Percentiles rank a stretch among this genome's conserved stretches.
phyloP scores from a whole-genome alignment of 1,140 invertebrate genomes.

The Dendroctonus valens region DNA sequence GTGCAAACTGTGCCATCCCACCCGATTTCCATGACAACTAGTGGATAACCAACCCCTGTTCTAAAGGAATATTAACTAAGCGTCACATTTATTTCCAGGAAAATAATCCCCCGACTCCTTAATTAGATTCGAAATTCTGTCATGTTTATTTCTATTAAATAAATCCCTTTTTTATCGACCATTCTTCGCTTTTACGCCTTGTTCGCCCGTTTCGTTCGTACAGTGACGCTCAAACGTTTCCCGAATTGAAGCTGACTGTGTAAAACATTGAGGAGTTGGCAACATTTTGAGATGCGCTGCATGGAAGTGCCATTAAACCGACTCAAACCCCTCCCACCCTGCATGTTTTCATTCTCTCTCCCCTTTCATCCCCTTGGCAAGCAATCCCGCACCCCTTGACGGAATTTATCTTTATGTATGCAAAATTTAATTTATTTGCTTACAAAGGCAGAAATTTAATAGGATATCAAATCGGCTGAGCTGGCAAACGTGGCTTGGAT shows the following conservation, averaged over 20 bases:
- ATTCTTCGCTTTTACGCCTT: constrained; percentile 34
- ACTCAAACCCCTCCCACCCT: too few relatives aligned
- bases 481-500: not conserved
- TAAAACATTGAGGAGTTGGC: too few relatives aligned
- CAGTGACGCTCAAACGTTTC: constrained; percentile 21
- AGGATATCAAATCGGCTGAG: constrained; percentile 20
- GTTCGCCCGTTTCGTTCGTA: constrained; percentile 16
- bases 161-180: constrained; percentile 37
- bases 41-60: not conserved
- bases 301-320: too few relatives aligned
- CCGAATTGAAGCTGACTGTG: too few relatives aligned
- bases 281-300: too few relatives aligned
- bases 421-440: constrained; percentile 36
- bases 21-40: too few relatives aligned
- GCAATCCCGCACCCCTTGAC: constrained; percentile 22
- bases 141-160: constrained; percentile 37
- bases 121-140: constrained; percentile 36
- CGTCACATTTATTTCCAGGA: constrained; percentile 28
- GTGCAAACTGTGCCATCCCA: too few relatives aligned
- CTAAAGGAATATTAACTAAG: constrained; percentile 23
- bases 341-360: too few relatives aligned
- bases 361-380: not conserved
- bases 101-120: constrained; percentile 33
- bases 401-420: constrained; percentile 36
- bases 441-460: constrained; percentile 35